A percentile compares a stretch with the other conserved stretches of the same genome.
phyloP scores from a whole-genome alignment of 2,113 vertebrate species.

The Channa argus region DNA sequence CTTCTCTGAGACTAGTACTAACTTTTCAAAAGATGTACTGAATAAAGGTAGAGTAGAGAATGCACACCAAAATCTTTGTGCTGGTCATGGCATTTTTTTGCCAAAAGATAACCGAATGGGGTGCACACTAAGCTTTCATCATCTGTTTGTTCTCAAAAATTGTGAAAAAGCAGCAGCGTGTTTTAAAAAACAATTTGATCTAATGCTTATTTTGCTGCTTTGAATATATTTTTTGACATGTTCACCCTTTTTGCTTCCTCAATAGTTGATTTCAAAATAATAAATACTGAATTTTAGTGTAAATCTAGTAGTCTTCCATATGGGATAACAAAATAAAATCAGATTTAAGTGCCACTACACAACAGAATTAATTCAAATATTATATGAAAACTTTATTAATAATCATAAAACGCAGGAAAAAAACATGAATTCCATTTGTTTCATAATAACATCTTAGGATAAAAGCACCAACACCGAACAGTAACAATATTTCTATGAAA shows the following conservation, averaged over 20 bases:
- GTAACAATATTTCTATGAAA: slow-evolving; percentile 72
- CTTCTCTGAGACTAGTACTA: background rate
- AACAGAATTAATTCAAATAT: slow-evolving; percentile 56
- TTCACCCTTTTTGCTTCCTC: background rate
- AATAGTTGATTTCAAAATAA: background rate
- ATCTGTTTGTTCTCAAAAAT: too few relatives aligned
- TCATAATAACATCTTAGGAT: slow-evolving; percentile 78
- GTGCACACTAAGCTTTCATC: too few relatives aligned
- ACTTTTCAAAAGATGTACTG: background rate
- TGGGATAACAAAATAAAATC: background rate
- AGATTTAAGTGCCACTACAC: slow-evolving; percentile 18
- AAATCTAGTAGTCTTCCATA: background rate
- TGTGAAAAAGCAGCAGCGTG: too few relatives aligned
- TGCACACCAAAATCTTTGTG: too few relatives aligned
- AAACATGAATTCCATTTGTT: slow-evolving; percentile 76
- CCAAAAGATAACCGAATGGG: too few relatives aligned
- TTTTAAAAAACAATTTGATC: too few relatives aligned
- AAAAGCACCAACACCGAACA: slow-evolving; percentile 85
- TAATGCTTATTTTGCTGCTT: background rate
- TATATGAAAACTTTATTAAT: slow-evolving; percentile 84
- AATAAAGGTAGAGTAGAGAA: too few relatives aligned
- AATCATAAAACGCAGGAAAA: slow-evolving; percentile 80
- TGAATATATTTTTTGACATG: background rate
- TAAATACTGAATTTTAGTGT: background rate
- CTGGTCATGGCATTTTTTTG: too few relatives aligned